These are phyloP conservation scores for Hymenopus coronatus DNA, from an alignment of 2,888 invertebrate species.

Conservation along the genomic window DNA sequence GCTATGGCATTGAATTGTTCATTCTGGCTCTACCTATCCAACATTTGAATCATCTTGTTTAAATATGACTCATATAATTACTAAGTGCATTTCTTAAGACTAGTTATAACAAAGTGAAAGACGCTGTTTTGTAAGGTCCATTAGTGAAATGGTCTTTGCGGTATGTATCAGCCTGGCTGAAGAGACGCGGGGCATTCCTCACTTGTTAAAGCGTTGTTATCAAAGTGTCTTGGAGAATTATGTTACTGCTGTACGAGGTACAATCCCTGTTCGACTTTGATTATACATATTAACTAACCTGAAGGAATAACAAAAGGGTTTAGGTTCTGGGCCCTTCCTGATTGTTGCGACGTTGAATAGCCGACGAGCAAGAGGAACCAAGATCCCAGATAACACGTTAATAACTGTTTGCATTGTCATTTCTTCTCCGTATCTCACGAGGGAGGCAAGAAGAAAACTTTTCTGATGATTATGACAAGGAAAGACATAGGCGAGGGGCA, in stretches of 20 bases:
- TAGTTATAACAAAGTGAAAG: neutral
- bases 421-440: conserved; percentile 4
- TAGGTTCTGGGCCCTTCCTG: conserved; percentile 18
- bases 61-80: too few species aligned
- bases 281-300: neutral
- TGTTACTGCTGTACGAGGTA: neutral
- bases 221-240: neutral
- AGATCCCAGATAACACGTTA: conserved; percentile 27
- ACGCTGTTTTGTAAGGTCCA: neutral
- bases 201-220: neutral
- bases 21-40: too few species aligned
- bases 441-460: neutral
- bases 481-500: conserved; percentile 3
- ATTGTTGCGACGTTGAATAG: conserved; percentile 21
- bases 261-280: neutral
- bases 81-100: too few species aligned
- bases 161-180: neutral
- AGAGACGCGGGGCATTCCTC: neutral
- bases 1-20: too few species aligned
- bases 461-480: conserved; percentile 22
- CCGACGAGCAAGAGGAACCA: neutral
- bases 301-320: neutral
- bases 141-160: neutral
- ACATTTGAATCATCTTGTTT: too few species aligned
- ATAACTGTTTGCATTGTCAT: conserved; percentile 30